These are phyloP conservation scores for Strigamia maritima DNA, from an alignment of 2,888 invertebrate species.

Conservation along the genomic window DNA sequence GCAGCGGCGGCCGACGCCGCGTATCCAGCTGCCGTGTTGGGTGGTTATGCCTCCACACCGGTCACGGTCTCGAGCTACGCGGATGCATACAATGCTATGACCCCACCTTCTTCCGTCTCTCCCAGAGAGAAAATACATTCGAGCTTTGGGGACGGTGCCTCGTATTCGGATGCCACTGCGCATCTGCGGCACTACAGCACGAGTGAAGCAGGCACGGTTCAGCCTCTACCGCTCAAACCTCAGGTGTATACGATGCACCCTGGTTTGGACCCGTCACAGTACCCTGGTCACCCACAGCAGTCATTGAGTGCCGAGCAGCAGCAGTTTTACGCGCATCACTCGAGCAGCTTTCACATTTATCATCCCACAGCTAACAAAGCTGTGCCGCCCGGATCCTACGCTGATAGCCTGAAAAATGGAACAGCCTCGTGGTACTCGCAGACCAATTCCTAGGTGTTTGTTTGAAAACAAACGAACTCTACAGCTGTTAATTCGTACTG, in stretches of 20 bases:
- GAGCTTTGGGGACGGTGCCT: slow-evolving; percentile 41
- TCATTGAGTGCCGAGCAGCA: slow-evolving; percentile 39
- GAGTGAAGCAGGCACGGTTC: slow-evolving; percentile 53
- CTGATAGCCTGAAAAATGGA: slow-evolving; percentile 52
- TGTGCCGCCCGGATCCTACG: slow-evolving; percentile 55
- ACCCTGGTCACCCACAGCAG: slow-evolving; percentile 40
- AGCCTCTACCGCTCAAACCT: slow-evolving; percentile 78
- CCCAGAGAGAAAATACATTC: slow-evolving; percentile 73
- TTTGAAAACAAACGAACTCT: not conserved
- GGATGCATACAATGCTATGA: slow-evolving; percentile 74
- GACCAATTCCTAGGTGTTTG: slow-evolving; percentile 34
- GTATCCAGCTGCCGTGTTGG: slow-evolving; percentile 45
- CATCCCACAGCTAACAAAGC: slow-evolving; percentile 60
- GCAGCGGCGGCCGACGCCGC: slow-evolving; percentile 16
- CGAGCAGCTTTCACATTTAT: slow-evolving; percentile 83
- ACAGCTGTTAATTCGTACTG: no score
- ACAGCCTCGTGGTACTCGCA: slow-evolving; percentile 72
- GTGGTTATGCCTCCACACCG: slow-evolving; percentile 48
- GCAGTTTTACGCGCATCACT: slow-evolving; percentile 52
- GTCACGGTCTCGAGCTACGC: slow-evolving; percentile 45
- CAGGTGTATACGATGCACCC: slow-evolving; percentile 74
- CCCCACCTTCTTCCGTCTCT: slow-evolving; percentile 94
- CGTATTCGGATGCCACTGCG: slow-evolving; percentile 42
- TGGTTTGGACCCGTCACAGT: slow-evolving; percentile 38
- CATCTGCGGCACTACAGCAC: slow-evolving; percentile 39